Evolutionary conservation across 2,797 vertebrate genomes (phyloP).

Genomic region (Hyperoplus lanceolatus): DNA sequence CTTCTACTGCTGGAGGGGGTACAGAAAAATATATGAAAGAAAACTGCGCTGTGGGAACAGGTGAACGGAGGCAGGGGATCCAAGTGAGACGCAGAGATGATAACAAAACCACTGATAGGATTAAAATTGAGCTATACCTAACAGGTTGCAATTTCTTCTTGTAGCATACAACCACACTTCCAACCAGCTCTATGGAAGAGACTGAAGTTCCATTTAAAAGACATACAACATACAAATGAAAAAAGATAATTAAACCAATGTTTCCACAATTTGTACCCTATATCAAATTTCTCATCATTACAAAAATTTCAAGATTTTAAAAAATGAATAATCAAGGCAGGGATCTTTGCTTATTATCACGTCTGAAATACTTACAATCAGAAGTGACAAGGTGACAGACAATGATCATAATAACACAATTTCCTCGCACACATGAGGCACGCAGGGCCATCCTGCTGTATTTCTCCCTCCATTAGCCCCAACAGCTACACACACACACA

Average conservation of each 20-base stretch:
- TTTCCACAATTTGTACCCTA: too few relatives aligned
- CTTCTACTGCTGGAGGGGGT: conserved; percentile 38
- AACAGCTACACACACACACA: conserved; percentile 13
- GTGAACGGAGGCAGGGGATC: conserved; percentile 58
- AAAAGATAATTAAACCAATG: too few relatives aligned
- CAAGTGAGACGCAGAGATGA: conserved; percentile 54
- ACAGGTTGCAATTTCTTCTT: conserved; percentile 37
- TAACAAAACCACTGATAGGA: conserved; percentile 51
- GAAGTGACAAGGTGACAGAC: conserved; percentile 49
- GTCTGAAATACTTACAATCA: conserved; percentile 44
- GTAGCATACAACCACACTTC: not conserved
- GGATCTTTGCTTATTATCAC: conserved; percentile 16
- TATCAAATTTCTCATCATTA: too few relatives aligned
- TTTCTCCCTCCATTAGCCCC: conserved; percentile 57
- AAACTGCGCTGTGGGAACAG: conserved; percentile 68
- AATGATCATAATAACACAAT: conserved; percentile 49
- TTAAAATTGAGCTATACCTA: conserved; percentile 18
- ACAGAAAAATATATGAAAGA: not conserved
- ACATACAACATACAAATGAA: too few relatives aligned
- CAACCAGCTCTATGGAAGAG: too few relatives aligned
- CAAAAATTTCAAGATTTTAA: too few relatives aligned
- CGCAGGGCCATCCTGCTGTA: conserved; percentile 50
- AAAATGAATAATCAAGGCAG: not conserved
- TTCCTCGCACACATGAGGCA: conserved; percentile 44
- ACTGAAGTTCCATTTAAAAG: too few relatives aligned